Percentiles rank a stretch among this genome's conserved stretches.
Conservation (phyloP, 2,888 invertebrate genomes). For the Phania funesta region DNA sequence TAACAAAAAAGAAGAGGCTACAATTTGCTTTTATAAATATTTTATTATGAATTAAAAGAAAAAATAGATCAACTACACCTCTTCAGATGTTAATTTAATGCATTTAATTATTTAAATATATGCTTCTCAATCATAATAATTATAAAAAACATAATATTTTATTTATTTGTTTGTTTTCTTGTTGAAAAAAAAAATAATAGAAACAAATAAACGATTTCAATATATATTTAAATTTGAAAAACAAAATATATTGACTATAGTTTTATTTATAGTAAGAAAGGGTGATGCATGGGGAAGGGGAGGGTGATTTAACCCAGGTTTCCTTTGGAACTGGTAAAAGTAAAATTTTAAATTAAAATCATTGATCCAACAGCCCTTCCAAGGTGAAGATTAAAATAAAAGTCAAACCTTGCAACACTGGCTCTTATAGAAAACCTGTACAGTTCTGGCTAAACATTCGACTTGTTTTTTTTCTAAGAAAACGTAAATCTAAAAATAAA, state of each 20-base stretch:
- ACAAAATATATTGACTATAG: neutral
- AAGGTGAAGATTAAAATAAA: too few species aligned
- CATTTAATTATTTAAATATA: constrained; percentile 22
- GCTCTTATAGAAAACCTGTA: too few species aligned
- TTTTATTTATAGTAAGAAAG: neutral
- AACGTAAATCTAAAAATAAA: too few species aligned
- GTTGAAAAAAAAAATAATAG: neutral
- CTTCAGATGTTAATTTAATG: constrained; percentile 8
- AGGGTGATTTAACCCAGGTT: too few species aligned
- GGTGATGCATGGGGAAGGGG: too few species aligned
- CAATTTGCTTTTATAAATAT: constrained; percentile 31
- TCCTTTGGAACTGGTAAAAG: too few species aligned
- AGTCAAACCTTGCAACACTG: too few species aligned
- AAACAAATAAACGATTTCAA: neutral
- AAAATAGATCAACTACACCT: neutral
- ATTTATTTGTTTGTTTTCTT: neutral
- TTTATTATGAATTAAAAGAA: constrained; percentile 9
- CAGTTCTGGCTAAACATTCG: too few species aligned
- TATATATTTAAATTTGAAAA: neutral
- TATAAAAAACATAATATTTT: neutral
- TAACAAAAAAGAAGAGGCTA: too few species aligned
- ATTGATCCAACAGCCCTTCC: too few species aligned
- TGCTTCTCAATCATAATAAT: neutral
- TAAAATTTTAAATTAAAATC: too few species aligned
- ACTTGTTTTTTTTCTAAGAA: too few species aligned